Conservation (phyloP, 2,113 vertebrate species). For the Menura novaehollandiae region DNA sequence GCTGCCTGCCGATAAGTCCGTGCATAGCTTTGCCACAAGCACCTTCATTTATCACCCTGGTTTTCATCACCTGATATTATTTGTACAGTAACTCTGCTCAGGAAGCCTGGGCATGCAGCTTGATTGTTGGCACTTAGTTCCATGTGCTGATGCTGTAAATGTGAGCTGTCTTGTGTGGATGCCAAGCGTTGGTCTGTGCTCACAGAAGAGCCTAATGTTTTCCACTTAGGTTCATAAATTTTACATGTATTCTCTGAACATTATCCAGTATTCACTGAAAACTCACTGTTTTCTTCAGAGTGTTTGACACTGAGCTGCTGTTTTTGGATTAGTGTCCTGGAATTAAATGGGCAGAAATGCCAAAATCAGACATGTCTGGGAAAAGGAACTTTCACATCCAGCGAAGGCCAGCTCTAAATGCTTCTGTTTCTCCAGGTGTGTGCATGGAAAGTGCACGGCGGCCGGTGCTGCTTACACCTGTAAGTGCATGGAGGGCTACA, state of each 20-base stretch:
- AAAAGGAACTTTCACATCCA: neutral
- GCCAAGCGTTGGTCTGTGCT: neutral
- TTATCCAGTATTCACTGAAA: neutral
- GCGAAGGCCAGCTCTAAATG: neutral
- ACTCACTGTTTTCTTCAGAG: neutral
- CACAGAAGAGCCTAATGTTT: rapidly evolving
- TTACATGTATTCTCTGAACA: neutral
- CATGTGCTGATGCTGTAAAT: neutral
- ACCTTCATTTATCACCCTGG: neutral
- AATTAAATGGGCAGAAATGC: neutral
- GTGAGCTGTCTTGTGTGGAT: neutral
- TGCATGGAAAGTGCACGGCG: conserved; percentile 80
- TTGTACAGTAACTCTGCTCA: neutral
- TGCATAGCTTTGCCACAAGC: neutral
- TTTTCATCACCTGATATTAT: conserved; percentile 18
- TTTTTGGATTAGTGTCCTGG: neutral
- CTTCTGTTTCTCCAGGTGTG: conserved; percentile 77
- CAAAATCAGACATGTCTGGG: neutral
- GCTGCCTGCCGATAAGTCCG: neutral
- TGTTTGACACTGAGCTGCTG: neutral
- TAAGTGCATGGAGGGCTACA: conserved; percentile 85
- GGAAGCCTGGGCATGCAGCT: neutral
- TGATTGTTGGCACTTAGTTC: neutral
- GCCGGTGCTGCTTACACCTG: conserved; percentile 82
- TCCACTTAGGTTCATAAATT: neutral